Base-by-base conservation (phyloP, 2,888 invertebrate genomes). In the Criorhina ranunculi region DNA sequence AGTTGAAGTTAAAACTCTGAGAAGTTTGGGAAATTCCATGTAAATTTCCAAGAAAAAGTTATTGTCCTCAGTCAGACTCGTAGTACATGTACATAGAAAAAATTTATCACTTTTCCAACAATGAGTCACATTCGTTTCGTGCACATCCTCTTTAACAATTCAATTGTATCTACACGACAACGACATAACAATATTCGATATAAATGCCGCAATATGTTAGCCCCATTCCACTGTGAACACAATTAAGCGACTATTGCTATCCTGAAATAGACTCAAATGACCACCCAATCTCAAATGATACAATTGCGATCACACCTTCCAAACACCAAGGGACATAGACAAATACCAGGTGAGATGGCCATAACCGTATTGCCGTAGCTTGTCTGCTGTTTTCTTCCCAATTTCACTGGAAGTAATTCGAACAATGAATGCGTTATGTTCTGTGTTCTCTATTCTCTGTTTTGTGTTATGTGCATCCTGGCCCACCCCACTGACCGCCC, bases 361-460 rank as follows among this genome's bases (percentile, higher is more conserved):
- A 70, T 66, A 75, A 70, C 75, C 64, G 69, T 75, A 75, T 57
- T 70, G 70, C 37, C 24, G 35, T 70, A 46, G 51, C 53, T 49
- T 29, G 35, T 59, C 24, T n/a, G n/a, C 57, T 72, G 57, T 69
- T 57, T 64, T 76, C 64, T 73, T 79, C 79, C 59, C 73, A 79
- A 75, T 79, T 83, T 79, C 79, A 49, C 62, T 79, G 79, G 73
- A 79, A 83, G 79, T 83, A 80, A 85, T 75, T 80, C 59, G n/a
- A 70, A 85, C 85, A 85, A 85, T 80, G 69, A 85, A 85, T 80
- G 85, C 85, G 75, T 80, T 80, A 85, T 64, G 79, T 70, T 75
- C 59, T 69, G 49, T 51, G 4, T 60, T 80, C 51, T 62, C 55
- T 64, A 33, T 40, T 40, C 8, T 60, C n/a, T 44, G 33, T 67